phyloP scores from a whole-genome alignment of 1,140 invertebrate genomes.

The Drosophila virilis region DNA sequence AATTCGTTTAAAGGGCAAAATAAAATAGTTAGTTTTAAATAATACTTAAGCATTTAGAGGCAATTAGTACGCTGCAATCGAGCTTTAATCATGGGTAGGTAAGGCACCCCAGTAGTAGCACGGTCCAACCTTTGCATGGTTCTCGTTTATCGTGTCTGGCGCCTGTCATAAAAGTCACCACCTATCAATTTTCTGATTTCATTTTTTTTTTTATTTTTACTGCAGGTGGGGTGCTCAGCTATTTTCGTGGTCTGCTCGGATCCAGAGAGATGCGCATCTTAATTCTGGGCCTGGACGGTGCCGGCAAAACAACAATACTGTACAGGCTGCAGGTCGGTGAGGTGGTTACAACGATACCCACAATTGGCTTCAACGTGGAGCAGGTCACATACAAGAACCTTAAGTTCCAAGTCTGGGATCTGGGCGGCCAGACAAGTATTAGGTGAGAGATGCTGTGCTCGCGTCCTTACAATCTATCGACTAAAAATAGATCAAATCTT shows the following conservation, averaged over 20 bases:
- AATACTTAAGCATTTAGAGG: constrained; percentile 74
- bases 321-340: constrained; percentile 99
- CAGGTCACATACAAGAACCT: constrained; percentile 98
- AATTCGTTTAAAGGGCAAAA: constrained; percentile 54
- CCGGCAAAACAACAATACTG: constrained; percentile 99
- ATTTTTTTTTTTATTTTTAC: constrained; percentile 30
- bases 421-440: constrained; percentile 98
- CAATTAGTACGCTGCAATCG: constrained; percentile 54
- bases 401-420: constrained; percentile 99
- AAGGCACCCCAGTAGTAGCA: background rate
- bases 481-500: background rate
- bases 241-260: constrained; percentile 96
- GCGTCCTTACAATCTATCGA: background rate
- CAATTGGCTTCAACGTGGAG: constrained; percentile 99
- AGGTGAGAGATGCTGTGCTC: constrained; percentile 60
- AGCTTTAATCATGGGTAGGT: constrained; percentile 73
- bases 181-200: constrained; percentile 22
- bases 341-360: constrained; percentile 98
- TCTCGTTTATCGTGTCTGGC: constrained; percentile 47
- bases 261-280: constrained; percentile 98
- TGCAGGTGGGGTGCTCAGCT: constrained; percentile 97
- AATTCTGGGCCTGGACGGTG: constrained; percentile 98
- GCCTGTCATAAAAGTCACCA: constrained; percentile 63
- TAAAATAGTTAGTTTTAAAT: constrained; percentile 59
- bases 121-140: background rate